phyloP scores from a whole-genome alignment of 2,113 vertebrate genomes.

The Meles meles region DNA sequence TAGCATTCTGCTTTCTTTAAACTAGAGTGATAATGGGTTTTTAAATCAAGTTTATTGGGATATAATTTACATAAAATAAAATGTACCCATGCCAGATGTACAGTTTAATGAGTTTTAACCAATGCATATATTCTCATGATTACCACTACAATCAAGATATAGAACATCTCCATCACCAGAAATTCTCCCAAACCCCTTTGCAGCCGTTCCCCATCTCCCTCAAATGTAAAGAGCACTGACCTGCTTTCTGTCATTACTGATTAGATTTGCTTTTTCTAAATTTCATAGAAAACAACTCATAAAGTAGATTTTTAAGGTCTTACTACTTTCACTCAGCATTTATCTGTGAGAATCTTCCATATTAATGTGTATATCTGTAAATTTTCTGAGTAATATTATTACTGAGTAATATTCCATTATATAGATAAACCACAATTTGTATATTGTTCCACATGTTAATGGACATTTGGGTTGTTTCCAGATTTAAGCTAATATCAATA shows the following conservation, averaged over 20 bases:
- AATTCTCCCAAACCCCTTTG: not conserved
- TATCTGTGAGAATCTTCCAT: not conserved
- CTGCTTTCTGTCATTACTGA: not conserved
- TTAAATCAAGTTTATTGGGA: not conserved
- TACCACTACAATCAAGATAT: not conserved
- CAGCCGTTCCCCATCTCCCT: not conserved
- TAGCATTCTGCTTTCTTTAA: not conserved
- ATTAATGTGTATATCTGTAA: not conserved
- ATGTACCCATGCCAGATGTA: not conserved
- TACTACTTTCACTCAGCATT: not conserved
- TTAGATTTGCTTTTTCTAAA: constrained; percentile 20
- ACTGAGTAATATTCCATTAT: not conserved
- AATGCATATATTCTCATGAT: not conserved
- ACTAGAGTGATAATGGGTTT: constrained; percentile 7
- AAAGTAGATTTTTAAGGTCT: not conserved
- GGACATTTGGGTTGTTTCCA: not conserved
- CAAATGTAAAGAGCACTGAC: not conserved
- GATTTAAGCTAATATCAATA: not conserved
- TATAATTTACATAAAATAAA: constrained; percentile 25
- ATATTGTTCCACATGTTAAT: not conserved
- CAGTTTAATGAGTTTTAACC: not conserved
- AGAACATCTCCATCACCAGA: not conserved
- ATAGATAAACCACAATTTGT: not conserved
- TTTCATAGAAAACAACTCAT: not conserved
- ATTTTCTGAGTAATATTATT: not conserved